A percentile compares a stretch with the other conserved stretches of the same genome.
Conservation (phyloP, 2,888 invertebrate genomes). For the Acleris cristana region DNA sequence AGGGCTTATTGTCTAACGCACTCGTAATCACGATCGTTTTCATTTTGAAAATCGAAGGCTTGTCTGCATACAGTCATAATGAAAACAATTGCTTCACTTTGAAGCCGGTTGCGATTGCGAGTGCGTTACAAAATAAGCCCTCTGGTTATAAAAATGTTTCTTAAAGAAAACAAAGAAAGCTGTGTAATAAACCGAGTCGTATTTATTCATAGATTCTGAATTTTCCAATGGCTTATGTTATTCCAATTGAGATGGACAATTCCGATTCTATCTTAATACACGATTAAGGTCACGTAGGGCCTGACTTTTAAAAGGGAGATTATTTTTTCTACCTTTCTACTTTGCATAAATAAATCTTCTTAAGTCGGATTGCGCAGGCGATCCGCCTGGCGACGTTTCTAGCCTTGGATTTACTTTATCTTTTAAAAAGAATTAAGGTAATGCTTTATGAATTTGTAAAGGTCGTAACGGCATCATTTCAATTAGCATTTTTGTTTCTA, state of each 20-base stretch:
- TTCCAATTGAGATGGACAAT: neutral
- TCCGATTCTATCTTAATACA: slow-evolving; percentile 12
- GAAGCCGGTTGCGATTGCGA: too few relatives aligned
- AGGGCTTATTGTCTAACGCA: too few relatives aligned
- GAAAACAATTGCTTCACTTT: too few relatives aligned
- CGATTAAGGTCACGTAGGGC: slow-evolving; percentile 26
- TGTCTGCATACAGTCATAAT: too few relatives aligned
- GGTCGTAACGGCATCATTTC: neutral
- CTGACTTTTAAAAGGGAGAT: slow-evolving; percentile 1
- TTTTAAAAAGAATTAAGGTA: slow-evolving; percentile 19
- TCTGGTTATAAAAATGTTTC: too few relatives aligned
- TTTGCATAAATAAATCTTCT: slow-evolving; percentile 35
- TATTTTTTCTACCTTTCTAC: slow-evolving; percentile 23
- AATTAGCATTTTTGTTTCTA: too few relatives aligned
- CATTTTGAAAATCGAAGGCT: too few relatives aligned
- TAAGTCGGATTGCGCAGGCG: slow-evolving; percentile 24
- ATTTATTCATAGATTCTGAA: too few relatives aligned
- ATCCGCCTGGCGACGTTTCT: slow-evolving; percentile 1
- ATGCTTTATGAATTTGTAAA: slow-evolving; percentile 21
- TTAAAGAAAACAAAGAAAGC: too few relatives aligned
- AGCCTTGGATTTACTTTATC: slow-evolving; percentile 20
- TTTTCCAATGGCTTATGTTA: neutral
- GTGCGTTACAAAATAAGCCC: too few relatives aligned
- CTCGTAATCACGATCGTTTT: too few relatives aligned
- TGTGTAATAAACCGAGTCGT: too few relatives aligned